These are phyloP conservation scores for Cynopterus brachyotis DNA, from an alignment of 2,113 vertebrate species.

Conservation along the genomic window DNA sequence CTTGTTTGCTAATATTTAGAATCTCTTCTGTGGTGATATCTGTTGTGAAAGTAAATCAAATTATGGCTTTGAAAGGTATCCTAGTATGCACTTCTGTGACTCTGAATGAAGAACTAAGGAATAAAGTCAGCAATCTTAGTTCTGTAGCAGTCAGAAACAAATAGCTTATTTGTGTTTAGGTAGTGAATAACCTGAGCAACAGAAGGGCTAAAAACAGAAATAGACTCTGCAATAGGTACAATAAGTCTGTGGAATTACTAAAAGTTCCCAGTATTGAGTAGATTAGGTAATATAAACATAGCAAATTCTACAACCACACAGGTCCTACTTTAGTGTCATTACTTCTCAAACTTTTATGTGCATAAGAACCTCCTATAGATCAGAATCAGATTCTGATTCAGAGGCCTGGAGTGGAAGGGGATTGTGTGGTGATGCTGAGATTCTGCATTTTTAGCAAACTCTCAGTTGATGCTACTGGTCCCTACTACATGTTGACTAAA, in stretches of 20 bases:
- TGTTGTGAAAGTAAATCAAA: conserved; percentile 22
- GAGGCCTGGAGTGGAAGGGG: background rate
- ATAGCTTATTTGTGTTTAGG: background rate
- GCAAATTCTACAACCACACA: background rate
- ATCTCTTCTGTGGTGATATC: background rate
- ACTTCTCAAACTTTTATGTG: background rate
- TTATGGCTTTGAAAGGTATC: conserved; percentile 15
- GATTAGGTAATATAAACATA: background rate
- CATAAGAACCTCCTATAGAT: background rate
- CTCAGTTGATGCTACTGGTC: background rate
- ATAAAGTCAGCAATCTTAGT: background rate
- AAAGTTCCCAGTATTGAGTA: background rate
- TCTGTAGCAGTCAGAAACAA: background rate
- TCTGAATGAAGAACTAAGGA: background rate
- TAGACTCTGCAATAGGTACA: background rate
- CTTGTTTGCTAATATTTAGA: background rate
- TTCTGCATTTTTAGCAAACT: background rate
- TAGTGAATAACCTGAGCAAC: background rate
- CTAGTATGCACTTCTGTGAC: background rate
- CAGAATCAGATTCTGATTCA: background rate
- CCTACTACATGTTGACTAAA: background rate
- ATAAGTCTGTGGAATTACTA: background rate
- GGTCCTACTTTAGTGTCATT: background rate
- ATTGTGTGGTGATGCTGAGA: background rate
- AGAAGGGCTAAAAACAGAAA: background rate